phyloP scores from a whole-genome alignment of 2,888 invertebrate genomes.

The Pemphredon lugubris region DNA sequence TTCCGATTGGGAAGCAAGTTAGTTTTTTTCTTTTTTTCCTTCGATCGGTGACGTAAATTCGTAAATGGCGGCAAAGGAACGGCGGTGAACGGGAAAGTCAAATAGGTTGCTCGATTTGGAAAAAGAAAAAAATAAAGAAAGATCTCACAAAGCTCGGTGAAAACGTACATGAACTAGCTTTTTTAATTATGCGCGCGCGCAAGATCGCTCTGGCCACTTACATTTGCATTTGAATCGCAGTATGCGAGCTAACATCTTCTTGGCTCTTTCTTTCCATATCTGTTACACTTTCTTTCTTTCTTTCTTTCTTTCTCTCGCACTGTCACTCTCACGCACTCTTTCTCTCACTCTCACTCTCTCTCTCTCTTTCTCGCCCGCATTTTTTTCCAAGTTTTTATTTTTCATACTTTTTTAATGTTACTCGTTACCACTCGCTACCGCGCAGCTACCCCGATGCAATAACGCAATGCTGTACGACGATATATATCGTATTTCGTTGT shows the following conservation, averaged over 20 bases:
- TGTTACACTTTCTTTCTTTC: slow-evolving; percentile 22
- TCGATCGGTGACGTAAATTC: not conserved
- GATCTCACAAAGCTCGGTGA: slow-evolving; percentile 58
- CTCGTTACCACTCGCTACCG: slow-evolving; percentile 15
- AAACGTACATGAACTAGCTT: slow-evolving; percentile 40
- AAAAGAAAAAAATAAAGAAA: slow-evolving; percentile 36
- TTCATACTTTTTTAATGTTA: slow-evolving; percentile 20
- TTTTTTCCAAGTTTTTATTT: slow-evolving; percentile 12
- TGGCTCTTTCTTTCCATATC: slow-evolving; percentile 10
- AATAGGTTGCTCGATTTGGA: slow-evolving; percentile 28
- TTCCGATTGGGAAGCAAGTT: not conserved
- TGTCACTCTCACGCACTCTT: too few relatives aligned
- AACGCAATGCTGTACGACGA: slow-evolving; percentile 26
- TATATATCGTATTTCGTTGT: slow-evolving; percentile 1
- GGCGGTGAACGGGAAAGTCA: slow-evolving; percentile 33
- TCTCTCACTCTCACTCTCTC: slow-evolving; percentile 25
- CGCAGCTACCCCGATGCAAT: slow-evolving; percentile 26
- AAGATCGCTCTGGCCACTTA: slow-evolving; percentile 44
- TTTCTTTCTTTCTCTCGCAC: slow-evolving; percentile 31
- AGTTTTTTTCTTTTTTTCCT: slow-evolving; percentile 15
- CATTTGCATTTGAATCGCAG: slow-evolving; percentile 55
- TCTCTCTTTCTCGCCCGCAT: slow-evolving; percentile 31
- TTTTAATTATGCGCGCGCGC: slow-evolving; percentile 44
- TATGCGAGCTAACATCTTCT: slow-evolving; percentile 48
- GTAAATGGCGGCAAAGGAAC: slow-evolving; percentile 27